phyloP scores from a whole-genome alignment of 2,113 vertebrate species.

The Trematomus loennbergii region DNA sequence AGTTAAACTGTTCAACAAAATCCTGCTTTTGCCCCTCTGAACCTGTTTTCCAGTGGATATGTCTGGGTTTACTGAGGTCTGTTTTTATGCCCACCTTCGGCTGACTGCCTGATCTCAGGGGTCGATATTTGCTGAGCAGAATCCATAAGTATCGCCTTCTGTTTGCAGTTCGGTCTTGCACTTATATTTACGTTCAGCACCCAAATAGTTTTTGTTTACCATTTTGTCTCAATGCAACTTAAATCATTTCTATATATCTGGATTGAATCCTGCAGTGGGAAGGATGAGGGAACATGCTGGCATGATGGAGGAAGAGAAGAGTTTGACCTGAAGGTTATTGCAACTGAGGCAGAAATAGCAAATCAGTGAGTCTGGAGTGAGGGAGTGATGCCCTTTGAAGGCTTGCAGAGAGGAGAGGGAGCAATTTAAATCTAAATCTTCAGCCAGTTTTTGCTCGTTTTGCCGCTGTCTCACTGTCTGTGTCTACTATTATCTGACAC shows the following conservation, averaged over 20 bases:
- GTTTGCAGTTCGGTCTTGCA: not conserved
- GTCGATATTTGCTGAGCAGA: not conserved
- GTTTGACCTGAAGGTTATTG: conserved; percentile 29
- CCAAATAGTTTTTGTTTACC: not conserved
- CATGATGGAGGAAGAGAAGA: conserved; percentile 5
- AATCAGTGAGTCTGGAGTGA: conserved; percentile 34
- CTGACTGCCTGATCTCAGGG: too few relatives aligned
- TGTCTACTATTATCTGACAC: conserved; percentile 19
- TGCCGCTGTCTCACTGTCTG: not conserved
- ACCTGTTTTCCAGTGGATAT: not conserved
- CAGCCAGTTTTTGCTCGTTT: conserved; percentile 13
- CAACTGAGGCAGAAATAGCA: conserved; percentile 18
- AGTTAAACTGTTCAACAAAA: too few relatives aligned
- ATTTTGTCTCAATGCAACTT: not conserved
- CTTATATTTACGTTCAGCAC: not conserved
- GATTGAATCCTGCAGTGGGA: conserved; percentile 5
- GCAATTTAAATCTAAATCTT: conserved; percentile 43
- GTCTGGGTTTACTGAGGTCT: not conserved
- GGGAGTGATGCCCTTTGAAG: conserved; percentile 21
- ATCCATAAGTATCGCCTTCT: not conserved
- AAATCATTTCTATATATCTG: not conserved
- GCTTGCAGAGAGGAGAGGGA: conserved; percentile 42
- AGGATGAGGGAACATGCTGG: conserved; percentile 2
- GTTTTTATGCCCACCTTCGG: not conserved
- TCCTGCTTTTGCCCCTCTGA: not conserved